Base-by-base conservation (phyloP, 2,113 vertebrate genomes). In the Lepidothrix coronata region DNA sequence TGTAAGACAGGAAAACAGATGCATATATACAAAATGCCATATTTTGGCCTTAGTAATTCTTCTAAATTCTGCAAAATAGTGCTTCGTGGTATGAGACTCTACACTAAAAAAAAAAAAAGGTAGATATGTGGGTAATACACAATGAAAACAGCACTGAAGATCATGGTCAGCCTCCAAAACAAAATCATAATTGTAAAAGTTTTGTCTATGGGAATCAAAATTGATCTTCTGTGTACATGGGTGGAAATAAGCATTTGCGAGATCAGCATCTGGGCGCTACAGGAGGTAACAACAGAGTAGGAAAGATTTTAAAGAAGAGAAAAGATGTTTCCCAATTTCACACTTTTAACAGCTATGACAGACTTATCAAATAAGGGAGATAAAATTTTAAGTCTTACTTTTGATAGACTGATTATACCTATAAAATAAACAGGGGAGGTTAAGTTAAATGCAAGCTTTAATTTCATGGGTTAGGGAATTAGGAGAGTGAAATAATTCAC, bases 1-100 rank as follows among this genome's bases (percentile, higher is more conserved):
- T 9, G 30, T 44, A 78, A 74, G 76, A 49, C 11, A 43, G 39
- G 66, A 66, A 66, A 87, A 20, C 8, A 66, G 14, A 33, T n/a
- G 20, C 1, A 6, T 27, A 25, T 35, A 48, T 48, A 15, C n/a
- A 54, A 68, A 70, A 68, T 33, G 31, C 12, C 0, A 0, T 61
- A 12, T 59, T 93, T 67, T 59, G 3, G 27, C 19, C 28, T 71
- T n/a, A 27, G 59, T 41, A 55, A 67, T 68, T 55, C 24, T 3
- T 27, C 33, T 54, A 58, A 76, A 58, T 71, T 86, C 37, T 46
- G 43, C 21, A 18, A 51, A 68, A 31, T 27, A 48, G 12, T 61
- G 48, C 10, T 57, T 76, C 5, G 4, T 46, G 33, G 24, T 59
- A 62, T 0, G 7, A 67, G 51, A 52, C 23, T 57, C n/a, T 54